Evolutionary conservation across 2,888 invertebrate genomes (phyloP).

Genomic region (Lymantria dispar): DNA sequence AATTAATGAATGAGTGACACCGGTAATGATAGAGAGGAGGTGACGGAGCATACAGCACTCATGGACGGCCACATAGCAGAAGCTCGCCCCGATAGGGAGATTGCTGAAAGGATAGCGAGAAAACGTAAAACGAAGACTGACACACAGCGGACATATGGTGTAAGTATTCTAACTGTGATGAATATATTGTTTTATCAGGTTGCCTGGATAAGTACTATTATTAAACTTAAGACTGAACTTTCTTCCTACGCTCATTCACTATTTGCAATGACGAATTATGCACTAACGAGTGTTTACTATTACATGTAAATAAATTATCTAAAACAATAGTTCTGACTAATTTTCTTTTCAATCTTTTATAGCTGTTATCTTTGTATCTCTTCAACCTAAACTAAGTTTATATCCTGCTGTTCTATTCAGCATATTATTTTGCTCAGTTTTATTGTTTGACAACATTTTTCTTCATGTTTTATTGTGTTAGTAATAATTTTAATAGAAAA

Average conservation of each 20-base stretch:
- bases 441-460: too few relatives aligned
- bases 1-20: constrained; percentile 69
- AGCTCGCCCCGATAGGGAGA: constrained; percentile 81
- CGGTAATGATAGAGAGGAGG: constrained; percentile 81
- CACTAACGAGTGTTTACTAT: too few relatives aligned
- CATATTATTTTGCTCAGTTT: too few relatives aligned
- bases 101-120: constrained; percentile 77
- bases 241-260: not conserved
- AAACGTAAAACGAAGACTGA: constrained; percentile 81
- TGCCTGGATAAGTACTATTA: not conserved
- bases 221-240: not conserved
- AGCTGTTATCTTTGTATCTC: too few relatives aligned
- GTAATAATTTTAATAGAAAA: too few relatives aligned
- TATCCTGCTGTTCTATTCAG: too few relatives aligned
- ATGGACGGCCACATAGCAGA: constrained; percentile 93
- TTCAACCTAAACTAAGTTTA: too few relatives aligned
- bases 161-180: constrained; percentile 42
- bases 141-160: constrained; percentile 78
- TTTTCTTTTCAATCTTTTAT: too few relatives aligned
- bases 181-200: not conserved
- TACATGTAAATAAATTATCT: too few relatives aligned
- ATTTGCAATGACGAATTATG: too few relatives aligned
- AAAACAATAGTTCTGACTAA: too few relatives aligned
- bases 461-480: too few relatives aligned
- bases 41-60: constrained; percentile 89